These are phyloP conservation scores for Acanthurus lineatus DNA, from an alignment of 2,797 vertebrate species.

Conservation along the genomic window DNA sequence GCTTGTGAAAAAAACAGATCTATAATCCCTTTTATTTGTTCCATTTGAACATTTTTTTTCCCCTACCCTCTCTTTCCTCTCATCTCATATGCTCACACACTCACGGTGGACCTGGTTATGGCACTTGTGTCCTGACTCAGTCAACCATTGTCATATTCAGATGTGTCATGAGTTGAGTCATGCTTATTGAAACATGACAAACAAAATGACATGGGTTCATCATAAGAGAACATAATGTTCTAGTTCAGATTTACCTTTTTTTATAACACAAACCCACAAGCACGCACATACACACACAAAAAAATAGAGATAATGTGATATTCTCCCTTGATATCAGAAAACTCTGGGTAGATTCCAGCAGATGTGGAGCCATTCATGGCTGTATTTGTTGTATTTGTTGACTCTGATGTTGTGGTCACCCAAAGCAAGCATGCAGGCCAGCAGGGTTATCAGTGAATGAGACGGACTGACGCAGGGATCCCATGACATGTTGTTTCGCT, in stretches of 20 bases:
- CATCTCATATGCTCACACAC: background rate
- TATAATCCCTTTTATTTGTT: background rate
- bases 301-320: background rate
- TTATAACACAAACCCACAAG: too few relatives aligned
- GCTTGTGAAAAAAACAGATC: conserved; percentile 26
- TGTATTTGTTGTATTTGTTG: conserved; percentile 76
- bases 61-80: background rate
- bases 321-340: background rate
- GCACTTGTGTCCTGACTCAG: background rate
- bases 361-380: conserved; percentile 59
- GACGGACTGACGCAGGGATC: conserved; percentile 80
- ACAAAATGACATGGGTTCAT: background rate
- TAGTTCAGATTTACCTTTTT: background rate
- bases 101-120: background rate
- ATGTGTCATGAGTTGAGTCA: conserved; percentile 37
- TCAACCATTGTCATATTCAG: conserved; percentile 6
- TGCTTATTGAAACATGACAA: background rate
- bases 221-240: conserved; percentile 33
- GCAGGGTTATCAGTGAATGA: conserved; percentile 82
- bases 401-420: conserved; percentile 71
- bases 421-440: conserved; percentile 73
- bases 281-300: background rate
- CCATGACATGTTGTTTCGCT: conserved; percentile 58
- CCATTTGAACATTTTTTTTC: background rate
- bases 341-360: conserved; percentile 40